These are phyloP conservation scores for Oscheius sp. DNA, from an alignment of 2,888 invertebrate species.

Conservation along the genomic window DNA sequence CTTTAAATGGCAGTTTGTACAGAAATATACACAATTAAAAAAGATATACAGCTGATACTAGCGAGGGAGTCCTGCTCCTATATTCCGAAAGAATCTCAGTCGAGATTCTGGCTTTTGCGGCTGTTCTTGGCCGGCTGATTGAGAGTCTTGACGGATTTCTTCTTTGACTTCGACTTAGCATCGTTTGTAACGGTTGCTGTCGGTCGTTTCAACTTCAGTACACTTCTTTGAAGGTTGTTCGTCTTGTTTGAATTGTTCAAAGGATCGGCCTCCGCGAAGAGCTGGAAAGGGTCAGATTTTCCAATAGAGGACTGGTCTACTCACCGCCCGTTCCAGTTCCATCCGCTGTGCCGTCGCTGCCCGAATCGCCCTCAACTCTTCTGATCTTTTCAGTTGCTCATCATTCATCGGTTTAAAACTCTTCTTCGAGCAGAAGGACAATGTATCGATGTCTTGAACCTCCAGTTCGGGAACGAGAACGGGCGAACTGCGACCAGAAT, in stretches of 20 bases:
- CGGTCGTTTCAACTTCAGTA: constrained; percentile 26
- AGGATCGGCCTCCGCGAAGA: constrained; percentile 10
- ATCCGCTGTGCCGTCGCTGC: constrained; percentile 16
- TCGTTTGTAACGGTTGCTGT: constrained; percentile 22
- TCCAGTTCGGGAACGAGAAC: constrained; percentile 27
- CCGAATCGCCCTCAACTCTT: constrained; percentile 10
- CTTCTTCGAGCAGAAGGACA: constrained; percentile 32
- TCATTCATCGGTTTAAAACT: constrained; percentile 15
- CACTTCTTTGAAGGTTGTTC: neutral
- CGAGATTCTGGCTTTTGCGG: constrained; percentile 33
- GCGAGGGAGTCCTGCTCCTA: constrained; percentile 26
- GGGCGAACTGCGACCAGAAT: constrained; percentile 30
- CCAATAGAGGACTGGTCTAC: neutral
- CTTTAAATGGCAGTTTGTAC: neutral
- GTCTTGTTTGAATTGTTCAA: neutral
- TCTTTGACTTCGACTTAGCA: constrained; percentile 23
- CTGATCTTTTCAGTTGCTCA: constrained; percentile 10
- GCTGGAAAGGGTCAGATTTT: constrained; percentile 3
- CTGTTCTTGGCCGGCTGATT: no score
- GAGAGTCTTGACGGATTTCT: constrained; percentile 28
- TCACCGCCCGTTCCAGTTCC: constrained; percentile 29
- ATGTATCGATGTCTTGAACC: constrained; percentile 33
- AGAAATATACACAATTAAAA: neutral
- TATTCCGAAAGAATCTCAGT: neutral
- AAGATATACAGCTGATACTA: neutral